Percentiles rank a stretch among this genome's conserved stretches.
These are phyloP conservation scores for Steatocranus sp. DNA, from an alignment of 2,797 vertebrate genomes.

Conservation along the genomic window DNA sequence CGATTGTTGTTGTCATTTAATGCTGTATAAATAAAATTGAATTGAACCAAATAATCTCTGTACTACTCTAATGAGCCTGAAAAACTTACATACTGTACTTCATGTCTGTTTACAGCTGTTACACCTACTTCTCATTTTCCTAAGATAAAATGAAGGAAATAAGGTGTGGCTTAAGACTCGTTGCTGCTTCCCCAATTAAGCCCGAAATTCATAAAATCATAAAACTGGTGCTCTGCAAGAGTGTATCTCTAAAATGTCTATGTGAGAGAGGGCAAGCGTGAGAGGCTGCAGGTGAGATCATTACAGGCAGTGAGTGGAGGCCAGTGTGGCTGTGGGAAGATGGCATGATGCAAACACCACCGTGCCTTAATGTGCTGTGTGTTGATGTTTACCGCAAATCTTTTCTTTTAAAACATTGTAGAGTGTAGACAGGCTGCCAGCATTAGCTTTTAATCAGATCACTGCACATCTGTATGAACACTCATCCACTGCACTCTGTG, in stretches of 20 bases:
- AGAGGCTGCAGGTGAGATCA: neutral
- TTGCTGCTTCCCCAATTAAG: neutral
- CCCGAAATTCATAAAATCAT: neutral
- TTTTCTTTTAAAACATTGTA: accelerated
- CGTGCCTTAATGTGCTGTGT: neutral
- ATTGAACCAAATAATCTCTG: neutral
- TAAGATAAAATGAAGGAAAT: neutral
- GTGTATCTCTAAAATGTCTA: neutral
- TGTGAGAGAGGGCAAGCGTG: neutral
- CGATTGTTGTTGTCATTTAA: neutral
- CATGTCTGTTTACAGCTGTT: neutral
- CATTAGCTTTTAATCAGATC: neutral
- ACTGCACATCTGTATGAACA: conserved; percentile 10
- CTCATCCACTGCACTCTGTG: conserved; percentile 55
- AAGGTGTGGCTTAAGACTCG: neutral
- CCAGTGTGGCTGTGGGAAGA: neutral
- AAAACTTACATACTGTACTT: neutral
- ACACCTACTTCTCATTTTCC: neutral
- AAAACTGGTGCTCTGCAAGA: neutral
- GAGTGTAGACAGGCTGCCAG: neutral
- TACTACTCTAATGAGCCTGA: no score
- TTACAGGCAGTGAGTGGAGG: neutral
- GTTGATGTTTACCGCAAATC: neutral
- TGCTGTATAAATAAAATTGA: neutral
- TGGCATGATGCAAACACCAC: neutral